These are phyloP conservation scores for Bombus ignitus DNA, from an alignment of 1,140 invertebrate species.

Conservation along the genomic window DNA sequence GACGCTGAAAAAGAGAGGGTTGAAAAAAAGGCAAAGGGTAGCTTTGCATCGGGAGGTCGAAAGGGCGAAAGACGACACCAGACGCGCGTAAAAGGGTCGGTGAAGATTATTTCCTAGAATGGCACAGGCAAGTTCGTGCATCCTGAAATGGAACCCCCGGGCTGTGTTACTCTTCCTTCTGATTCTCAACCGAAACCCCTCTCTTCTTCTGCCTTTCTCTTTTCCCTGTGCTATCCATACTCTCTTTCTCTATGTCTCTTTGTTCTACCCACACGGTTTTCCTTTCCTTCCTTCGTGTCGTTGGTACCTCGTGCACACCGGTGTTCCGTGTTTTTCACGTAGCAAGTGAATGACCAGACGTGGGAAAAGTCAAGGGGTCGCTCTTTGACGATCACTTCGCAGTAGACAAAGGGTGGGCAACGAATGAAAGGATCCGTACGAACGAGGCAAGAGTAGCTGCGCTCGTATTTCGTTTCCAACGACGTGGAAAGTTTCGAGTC, in stretches of 20 bases:
- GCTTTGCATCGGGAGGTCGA: constrained; percentile 28
- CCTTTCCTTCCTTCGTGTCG: neutral
- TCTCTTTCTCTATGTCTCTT: neutral
- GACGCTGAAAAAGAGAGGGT: neutral
- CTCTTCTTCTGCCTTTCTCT: neutral
- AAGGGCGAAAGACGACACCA: constrained; percentile 57
- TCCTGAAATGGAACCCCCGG: constrained; percentile 44
- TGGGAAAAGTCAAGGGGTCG: constrained; percentile 52
- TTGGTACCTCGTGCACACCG: neutral
- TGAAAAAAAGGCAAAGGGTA: constrained; percentile 26
- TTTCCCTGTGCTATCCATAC: no score
- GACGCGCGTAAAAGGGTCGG: constrained; percentile 57
- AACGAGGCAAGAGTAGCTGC: constrained; percentile 29
- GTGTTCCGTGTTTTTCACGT: constrained; percentile 30
- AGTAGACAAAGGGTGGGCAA: constrained; percentile 9
- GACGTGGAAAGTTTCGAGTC: constrained; percentile 47
- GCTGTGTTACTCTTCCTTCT: neutral
- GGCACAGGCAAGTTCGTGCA: constrained; percentile 28
- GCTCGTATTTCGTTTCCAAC: constrained; percentile 51
- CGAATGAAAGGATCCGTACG: constrained; percentile 38
- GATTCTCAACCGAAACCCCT: neutral
- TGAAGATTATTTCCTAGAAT: constrained; percentile 61
- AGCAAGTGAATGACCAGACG: constrained; percentile 43
- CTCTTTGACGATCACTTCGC: constrained; percentile 48
- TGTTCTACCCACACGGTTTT: no score